These are phyloP conservation scores for Drosophila nebulosa DNA, from an alignment of 1,140 invertebrate species.

Conservation along the genomic window DNA sequence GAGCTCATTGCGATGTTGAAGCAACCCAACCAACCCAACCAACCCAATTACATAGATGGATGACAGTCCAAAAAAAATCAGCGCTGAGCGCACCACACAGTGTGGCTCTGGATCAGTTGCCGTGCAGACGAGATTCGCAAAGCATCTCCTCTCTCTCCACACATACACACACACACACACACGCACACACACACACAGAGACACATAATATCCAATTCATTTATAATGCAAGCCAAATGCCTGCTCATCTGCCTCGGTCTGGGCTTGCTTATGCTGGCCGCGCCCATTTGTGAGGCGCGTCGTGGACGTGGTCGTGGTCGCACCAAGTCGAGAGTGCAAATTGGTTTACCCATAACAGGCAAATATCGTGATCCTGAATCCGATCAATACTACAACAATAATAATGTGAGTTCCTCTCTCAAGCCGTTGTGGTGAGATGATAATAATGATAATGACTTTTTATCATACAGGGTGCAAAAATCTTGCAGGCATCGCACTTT, in stretches of 20 bases:
- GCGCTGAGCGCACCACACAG: conserved; percentile 11
- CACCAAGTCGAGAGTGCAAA: conserved; percentile 89
- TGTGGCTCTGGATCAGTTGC: conserved; percentile 48
- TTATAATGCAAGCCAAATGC: conserved; percentile 65
- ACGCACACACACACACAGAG: too few relatives aligned
- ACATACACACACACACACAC: too few relatives aligned
- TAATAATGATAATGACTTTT: too few relatives aligned
- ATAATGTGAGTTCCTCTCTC: conserved; percentile 87
- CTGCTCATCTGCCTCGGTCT: conserved; percentile 59
- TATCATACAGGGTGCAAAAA: conserved; percentile 91
- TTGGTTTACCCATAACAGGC: conserved; percentile 91
- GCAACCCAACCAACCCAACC: not conserved
- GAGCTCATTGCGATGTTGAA: conserved; percentile 47
- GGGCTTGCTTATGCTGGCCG: conserved; percentile 66
- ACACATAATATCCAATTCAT: not conserved
- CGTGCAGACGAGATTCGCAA: conserved; percentile 66
- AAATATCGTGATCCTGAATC: conserved; percentile 93
- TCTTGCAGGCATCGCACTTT: conserved; percentile 94
- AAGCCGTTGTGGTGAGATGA: too few relatives aligned
- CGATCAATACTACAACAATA: conserved; percentile 93
- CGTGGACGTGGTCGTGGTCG: conserved; percentile 85
- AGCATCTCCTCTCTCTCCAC: conserved; percentile 35
- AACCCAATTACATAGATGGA: not conserved
- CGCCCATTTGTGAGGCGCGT: conserved; percentile 80
- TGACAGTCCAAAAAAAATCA: conserved; percentile 47